phyloP scores from a whole-genome alignment of 2,888 invertebrate genomes.

The Lasioglossum morio region DNA sequence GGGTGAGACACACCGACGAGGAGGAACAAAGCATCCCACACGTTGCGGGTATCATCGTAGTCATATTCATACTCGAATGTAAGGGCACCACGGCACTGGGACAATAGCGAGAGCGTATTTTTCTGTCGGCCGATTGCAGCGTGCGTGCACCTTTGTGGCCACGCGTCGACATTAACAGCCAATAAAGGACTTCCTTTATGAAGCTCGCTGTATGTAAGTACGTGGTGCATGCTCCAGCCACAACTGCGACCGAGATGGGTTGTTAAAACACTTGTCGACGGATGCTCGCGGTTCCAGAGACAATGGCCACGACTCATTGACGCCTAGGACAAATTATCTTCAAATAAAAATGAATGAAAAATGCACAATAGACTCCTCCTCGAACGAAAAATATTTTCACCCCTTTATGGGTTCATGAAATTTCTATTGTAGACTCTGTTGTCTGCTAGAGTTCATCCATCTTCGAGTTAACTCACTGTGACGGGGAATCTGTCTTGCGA shows the following conservation, averaged over 20 bases:
- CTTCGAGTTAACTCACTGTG: neutral
- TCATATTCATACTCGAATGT: conserved; percentile 75
- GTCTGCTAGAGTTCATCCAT: neutral
- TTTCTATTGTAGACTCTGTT: neutral
- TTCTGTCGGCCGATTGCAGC: conserved; percentile 43
- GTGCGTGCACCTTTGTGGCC: conserved; percentile 41
- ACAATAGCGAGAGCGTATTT: conserved; percentile 58
- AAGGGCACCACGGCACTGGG: conserved; percentile 72
- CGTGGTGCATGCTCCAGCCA: neutral
- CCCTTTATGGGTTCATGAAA: neutral
- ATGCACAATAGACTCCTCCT: neutral
- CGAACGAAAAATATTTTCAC: neutral
- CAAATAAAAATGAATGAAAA: too few relatives aligned
- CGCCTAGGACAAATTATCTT: neutral
- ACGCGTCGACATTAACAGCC: conserved; percentile 51
- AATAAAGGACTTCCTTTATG: conserved; percentile 51
- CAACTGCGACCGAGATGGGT: conserved; percentile 27
- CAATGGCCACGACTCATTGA: neutral
- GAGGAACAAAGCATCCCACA: conserved; percentile 80
- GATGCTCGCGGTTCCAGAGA: neutral
- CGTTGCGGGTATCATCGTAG: conserved; percentile 77
- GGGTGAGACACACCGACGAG: conserved; percentile 65
- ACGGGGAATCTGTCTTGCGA: neutral
- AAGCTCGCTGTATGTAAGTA: conserved; percentile 11
- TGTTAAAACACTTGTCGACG: conserved; percentile 23